phyloP scores from a whole-genome alignment of 2,113 vertebrate species.

The Poecile atricapillus region DNA sequence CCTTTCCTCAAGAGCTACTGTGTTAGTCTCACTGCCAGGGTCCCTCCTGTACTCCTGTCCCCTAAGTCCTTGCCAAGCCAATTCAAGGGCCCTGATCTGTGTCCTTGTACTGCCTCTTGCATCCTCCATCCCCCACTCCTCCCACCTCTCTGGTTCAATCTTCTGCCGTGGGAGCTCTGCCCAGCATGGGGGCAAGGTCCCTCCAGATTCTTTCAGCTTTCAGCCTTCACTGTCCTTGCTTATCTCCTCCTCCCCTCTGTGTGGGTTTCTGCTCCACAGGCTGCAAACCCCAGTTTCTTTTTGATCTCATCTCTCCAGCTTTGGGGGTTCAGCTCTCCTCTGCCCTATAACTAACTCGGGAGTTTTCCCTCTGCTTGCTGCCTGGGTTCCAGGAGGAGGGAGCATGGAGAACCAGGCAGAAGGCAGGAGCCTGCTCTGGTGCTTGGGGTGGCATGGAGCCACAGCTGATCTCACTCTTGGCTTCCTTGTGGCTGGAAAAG shows the following conservation, averaged over 20 bases:
- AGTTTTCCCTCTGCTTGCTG: not conserved
- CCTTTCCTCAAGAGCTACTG: not conserved
- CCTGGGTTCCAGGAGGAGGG: not conserved
- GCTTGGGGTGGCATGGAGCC: not conserved
- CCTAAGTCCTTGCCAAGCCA: not conserved
- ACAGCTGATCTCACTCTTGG: not conserved
- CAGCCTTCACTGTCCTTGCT: not conserved
- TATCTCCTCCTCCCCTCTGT: not conserved
- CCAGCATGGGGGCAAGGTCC: not conserved
- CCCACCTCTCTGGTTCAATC: not conserved
- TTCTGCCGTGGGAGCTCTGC: not conserved
- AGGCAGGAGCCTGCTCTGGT: not conserved
- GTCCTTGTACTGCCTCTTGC: not conserved
- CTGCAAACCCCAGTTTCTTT: not conserved
- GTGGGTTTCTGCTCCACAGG: not conserved
- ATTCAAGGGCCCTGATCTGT: not conserved
- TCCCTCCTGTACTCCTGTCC: not conserved
- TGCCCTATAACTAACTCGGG: rapidly evolving
- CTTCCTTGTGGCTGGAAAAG: not conserved
- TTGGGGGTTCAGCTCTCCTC: not conserved
- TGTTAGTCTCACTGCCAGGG: not conserved
- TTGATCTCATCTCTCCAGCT: not conserved
- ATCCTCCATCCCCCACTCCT: not conserved
- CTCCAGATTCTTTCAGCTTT: not conserved
- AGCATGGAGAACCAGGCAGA: not conserved